Base-by-base conservation (phyloP, 2,113 vertebrate species). In the Carlito syrichta region DNA sequence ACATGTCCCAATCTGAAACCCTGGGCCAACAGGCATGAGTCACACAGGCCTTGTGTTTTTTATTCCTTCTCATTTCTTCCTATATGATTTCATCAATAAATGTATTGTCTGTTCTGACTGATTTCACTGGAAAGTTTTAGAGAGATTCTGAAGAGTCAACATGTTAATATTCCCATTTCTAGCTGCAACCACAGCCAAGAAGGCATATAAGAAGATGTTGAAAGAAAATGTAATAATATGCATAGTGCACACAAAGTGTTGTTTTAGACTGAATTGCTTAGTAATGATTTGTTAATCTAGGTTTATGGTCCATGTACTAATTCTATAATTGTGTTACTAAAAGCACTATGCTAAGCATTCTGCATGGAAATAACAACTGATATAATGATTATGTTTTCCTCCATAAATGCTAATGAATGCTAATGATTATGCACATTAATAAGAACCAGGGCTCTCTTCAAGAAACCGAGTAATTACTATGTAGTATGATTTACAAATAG, bases 331-430 rank as follows among this genome's bases (percentile, higher is more conserved):
- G 20, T 74, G 14, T 78, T 86, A 86, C 81, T 93, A 87, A 98
- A 97, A 96, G 71, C n/a, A 78, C 32, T 40, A 83, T 25, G 58
- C 50, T 94, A 82, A 97, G 94, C 86, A 91, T 91, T 97, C 86
- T 86, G 52, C 22, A 73, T 58, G 10, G 50, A 89, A 97, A 87
- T 78, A 91, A 91, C 76, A 96, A 74, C 38, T 58, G 83, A 78
- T 95, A 83, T 62, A 89, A 88, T 92, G 62, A 95, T 92, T 95
- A 71, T 56, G 89, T 83, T 89, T 89, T 77, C 23, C 83, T 91
- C 91, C 89, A 92, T 87, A 93, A 96, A 96, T 90, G 85, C 63
- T 95, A 96, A 96, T 94, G 78, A 96, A n/a, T n/a, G n/a, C n/a
- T n/a, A 93, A 97, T 94, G 56, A 96, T 96, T 76, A 71, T 48